Base-by-base conservation (phyloP, 2,888 invertebrate species). In the Brachylomia viminalis region DNA sequence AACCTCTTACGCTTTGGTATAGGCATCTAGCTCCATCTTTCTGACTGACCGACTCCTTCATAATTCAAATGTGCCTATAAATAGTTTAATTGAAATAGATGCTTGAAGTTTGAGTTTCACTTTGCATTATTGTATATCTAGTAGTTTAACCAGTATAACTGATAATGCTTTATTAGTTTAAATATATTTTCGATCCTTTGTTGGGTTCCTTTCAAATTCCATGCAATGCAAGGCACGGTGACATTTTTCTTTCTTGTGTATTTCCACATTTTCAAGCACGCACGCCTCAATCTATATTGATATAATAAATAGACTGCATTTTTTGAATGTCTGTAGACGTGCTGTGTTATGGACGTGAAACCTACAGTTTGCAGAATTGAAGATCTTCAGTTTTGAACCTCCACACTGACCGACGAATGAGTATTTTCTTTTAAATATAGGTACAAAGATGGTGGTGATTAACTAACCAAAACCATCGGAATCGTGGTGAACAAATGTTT, bases 221-320 rank as follows among this genome's bases (percentile, higher is more conserved):
- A n/a, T n/a, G n/a, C n/a, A n/a, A n/a, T n/a, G n/a, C 0, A 20
- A 38, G 7, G 23, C 38, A n/a, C 17, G 56, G 27, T 15, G 20
- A 20, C 30, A 42, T 61, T 45, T 33, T 64, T 23, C 17, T 47
- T 49, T 38, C 3, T 65, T 45, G 64, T 67, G 27, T 80, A 33
- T 80, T 82, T 73, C 33, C 15, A 68, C 0, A 17, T 15, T 52
- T 30, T 27, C 6, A 52, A 52, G 27, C 38, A 54, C 47, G 27
- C 61, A 62, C 45, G 79, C n/a, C 11, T 79, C 49, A 20, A 49
- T 45, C 17, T 7, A 30, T 54, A 65, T 47, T 38, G 20, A 20
- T 64, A 90, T 92, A 90, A 90, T 89, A 92, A 91, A 91, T 90
- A 89, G 89, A 90, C n/a, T 90, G 90, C 84, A 90, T 91, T 90